A percentile compares a stretch with the other conserved stretches of the same genome.
These are phyloP conservation scores for Salvelinus sp. DNA, from an alignment of 2,113 vertebrate genomes.

Conservation along the genomic window DNA sequence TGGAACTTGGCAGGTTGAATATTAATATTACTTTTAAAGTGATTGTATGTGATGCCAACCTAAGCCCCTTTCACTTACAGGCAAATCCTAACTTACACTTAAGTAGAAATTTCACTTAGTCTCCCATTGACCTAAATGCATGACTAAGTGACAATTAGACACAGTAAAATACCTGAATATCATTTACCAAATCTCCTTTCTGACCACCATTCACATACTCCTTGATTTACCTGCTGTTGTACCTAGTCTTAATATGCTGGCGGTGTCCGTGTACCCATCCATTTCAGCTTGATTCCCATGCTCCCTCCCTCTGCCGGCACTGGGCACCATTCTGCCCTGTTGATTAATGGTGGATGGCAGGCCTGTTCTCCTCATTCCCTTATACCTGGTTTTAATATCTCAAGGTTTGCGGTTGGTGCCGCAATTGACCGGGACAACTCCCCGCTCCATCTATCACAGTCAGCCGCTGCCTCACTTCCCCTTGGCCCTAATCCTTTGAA, in stretches of 20 bases:
- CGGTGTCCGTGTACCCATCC: not conserved
- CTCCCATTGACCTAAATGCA: no score
- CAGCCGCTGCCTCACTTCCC: constrained; percentile 1
- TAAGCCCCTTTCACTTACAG: no score
- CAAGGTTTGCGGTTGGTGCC: constrained; percentile 34
- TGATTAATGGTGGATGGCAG: constrained; percentile 45
- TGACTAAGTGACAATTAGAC: no score
- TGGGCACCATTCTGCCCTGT: not conserved
- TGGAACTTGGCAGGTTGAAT: constrained; percentile 35
- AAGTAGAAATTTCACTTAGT: no score
- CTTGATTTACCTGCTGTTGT: no score
- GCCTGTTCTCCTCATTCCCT: constrained; percentile 39
- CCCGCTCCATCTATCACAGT: not conserved
- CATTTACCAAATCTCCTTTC: no score
- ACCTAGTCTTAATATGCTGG: no score
- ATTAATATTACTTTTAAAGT: constrained; percentile 13
- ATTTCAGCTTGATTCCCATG: not conserved
- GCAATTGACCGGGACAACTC: not conserved
- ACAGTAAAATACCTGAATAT: no score
- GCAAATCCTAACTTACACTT: no score
- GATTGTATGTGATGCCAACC: no score
- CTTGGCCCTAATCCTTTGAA: constrained; percentile 6
- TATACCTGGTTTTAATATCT: constrained; percentile 48
- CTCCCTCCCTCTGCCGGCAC: constrained; percentile 1
- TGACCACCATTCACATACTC: no score